Conservation (phyloP, 2,113 vertebrate genomes). For the Equus przewalskii region DNA sequence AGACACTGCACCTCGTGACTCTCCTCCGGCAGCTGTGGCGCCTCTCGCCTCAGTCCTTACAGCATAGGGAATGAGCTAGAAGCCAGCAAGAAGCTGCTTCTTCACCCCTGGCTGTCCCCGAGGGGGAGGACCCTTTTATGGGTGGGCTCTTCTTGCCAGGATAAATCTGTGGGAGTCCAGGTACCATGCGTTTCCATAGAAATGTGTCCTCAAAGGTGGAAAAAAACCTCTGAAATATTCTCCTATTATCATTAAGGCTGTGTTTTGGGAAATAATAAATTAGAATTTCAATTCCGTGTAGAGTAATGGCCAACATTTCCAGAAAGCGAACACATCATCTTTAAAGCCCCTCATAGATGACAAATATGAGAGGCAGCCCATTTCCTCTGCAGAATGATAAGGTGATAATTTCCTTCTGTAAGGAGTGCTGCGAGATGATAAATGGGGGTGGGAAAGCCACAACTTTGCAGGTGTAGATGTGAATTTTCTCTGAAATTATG, state of each 20-base stretch:
- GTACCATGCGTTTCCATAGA: neutral
- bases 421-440: neutral
- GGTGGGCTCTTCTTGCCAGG: neutral
- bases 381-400: neutral
- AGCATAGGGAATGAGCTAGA: neutral
- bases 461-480: neutral
- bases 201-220: neutral
- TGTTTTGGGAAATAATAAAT: conserved; percentile 19
- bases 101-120: neutral
- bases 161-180: neutral
- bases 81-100: neutral
- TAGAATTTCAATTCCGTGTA: conserved; percentile 40
- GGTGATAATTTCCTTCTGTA: neutral
- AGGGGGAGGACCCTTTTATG: neutral
- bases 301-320: neutral
- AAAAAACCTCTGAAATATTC: neutral
- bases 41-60: neutral
- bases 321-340: neutral
- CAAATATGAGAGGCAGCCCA: neutral
- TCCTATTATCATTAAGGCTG: neutral
- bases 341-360: neutral
- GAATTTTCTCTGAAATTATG: conserved; percentile 35
- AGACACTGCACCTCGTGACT: neutral
- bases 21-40: conserved; percentile 28
- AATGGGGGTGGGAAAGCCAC: neutral